Conservation (phyloP, 2,797 vertebrate genomes). For the Lycodopsis pacificus region DNA sequence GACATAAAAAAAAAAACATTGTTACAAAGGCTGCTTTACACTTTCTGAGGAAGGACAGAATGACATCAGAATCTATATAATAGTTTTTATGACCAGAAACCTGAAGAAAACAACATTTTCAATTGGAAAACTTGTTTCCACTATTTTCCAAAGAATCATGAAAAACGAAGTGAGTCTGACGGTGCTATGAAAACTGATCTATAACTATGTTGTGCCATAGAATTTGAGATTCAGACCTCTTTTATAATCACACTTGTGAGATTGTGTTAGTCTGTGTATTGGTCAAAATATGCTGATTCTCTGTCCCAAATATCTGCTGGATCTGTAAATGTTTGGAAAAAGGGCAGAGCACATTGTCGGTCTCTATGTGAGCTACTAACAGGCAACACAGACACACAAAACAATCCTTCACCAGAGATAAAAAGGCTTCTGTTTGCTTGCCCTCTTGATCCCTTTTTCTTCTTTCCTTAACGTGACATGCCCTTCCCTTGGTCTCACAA, state of each 20-base stretch:
- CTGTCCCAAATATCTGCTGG: neutral
- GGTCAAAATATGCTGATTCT: neutral
- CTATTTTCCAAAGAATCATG: neutral
- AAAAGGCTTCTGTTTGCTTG: slow-evolving; percentile 20
- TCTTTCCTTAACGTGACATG: slow-evolving; percentile 32
- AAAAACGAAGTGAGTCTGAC: neutral
- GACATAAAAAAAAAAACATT: neutral
- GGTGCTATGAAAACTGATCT: neutral
- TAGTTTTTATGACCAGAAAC: neutral
- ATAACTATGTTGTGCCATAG: neutral
- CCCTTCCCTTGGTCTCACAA: slow-evolving; percentile 14
- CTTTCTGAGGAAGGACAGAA: neutral
- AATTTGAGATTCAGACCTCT: neutral
- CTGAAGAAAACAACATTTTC: neutral
- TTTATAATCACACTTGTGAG: neutral
- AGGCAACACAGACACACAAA: neutral
- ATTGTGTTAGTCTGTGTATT: neutral
- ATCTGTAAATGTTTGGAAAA: neutral
- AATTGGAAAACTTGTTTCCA: neutral
- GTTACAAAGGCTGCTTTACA: neutral
- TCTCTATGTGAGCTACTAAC: neutral
- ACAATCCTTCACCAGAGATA: neutral
- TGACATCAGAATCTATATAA: neutral
- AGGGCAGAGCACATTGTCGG: neutral
- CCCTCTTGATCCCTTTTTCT: slow-evolving; percentile 5